Percentiles rank a stretch among this genome's conserved stretches.
Evolutionary conservation across 2,113 vertebrate species (phyloP).

Genomic region (Delphinapterus leucas): DNA sequence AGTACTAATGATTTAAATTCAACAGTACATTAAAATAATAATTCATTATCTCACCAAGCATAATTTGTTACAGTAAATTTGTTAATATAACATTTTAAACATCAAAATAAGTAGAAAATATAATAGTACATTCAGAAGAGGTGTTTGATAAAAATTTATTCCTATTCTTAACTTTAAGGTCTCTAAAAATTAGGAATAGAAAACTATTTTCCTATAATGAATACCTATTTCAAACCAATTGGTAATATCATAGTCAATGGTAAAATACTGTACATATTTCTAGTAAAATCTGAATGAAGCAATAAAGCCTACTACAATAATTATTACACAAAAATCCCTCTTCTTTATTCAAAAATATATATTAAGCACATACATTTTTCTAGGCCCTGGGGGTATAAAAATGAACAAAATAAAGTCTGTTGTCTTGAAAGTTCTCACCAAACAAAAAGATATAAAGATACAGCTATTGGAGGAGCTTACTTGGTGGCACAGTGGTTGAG

Average conservation of each 20-base stretch:
- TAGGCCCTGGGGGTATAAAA: neutral
- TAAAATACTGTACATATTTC: slow-evolving; percentile 13
- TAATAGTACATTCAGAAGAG: neutral
- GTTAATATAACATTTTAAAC: neutral
- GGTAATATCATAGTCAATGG: neutral
- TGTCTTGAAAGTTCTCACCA: neutral
- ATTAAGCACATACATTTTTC: slow-evolving; percentile 7
- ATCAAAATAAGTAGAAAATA: neutral
- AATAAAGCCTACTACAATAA: neutral
- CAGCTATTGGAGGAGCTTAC: neutral
- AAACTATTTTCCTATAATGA: neutral
- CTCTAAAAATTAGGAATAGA: slow-evolving; percentile 6
- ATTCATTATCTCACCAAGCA: neutral
- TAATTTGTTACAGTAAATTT: neutral
- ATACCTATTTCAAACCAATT: neutral
- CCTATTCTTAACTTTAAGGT: neutral
- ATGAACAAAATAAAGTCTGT: neutral
- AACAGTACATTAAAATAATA: neutral
- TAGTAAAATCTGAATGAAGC: slow-evolving; percentile 31
- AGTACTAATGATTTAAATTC: neutral
- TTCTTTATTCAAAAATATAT: neutral
- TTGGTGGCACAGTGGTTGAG: too few species aligned
- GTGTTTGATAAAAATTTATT: neutral
- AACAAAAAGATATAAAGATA: slow-evolving; percentile 5
- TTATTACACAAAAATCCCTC: neutral